Conservation (phyloP, 2,113 vertebrate genomes). For the Sarotherodon lohbergeri region DNA sequence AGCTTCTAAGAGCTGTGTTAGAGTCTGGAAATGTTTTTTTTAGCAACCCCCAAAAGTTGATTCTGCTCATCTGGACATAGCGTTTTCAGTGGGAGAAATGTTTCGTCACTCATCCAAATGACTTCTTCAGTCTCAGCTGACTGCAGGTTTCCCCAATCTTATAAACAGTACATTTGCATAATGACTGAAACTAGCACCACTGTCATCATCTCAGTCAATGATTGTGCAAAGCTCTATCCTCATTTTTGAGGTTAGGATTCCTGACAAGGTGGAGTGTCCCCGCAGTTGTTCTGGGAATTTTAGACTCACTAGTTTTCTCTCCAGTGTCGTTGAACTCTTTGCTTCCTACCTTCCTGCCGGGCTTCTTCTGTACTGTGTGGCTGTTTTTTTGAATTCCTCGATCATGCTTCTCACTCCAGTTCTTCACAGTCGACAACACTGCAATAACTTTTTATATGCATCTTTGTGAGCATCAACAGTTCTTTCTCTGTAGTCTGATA, state of each 20-base stretch:
- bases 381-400: background rate
- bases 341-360: background rate
- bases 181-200: background rate
- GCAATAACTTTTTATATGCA: background rate
- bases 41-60: background rate
- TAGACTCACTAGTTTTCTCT: background rate
- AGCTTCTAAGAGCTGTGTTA: background rate
- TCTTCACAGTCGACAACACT: background rate
- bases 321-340: background rate
- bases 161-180: background rate
- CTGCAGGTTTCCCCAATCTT: background rate
- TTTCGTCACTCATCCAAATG: accelerated
- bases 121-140: background rate
- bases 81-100: background rate
- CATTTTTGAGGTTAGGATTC: background rate
- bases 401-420: background rate
- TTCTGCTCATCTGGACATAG: background rate
- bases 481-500: background rate
- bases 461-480: background rate
- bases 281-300: background rate
- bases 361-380: background rate
- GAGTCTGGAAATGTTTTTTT: background rate
- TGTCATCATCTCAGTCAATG: background rate
- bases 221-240: background rate
- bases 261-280: background rate